Percentiles rank a stretch among this genome's conserved stretches.
phyloP scores from a whole-genome alignment of 2,113 vertebrate genomes.

The Rostratula benghalensis region DNA sequence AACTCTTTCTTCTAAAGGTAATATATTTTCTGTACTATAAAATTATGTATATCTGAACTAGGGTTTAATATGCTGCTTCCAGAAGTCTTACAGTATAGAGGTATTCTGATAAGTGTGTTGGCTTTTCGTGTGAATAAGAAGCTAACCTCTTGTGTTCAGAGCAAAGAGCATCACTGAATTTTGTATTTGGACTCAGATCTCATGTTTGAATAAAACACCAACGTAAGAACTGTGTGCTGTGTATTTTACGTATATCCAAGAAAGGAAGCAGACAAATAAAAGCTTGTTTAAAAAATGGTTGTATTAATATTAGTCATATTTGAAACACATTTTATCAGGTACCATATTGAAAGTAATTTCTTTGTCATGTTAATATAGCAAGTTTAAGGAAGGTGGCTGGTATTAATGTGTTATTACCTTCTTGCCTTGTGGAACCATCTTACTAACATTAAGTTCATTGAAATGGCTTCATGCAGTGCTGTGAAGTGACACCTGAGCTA shows the following conservation, averaged over 20 bases:
- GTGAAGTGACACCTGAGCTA: neutral
- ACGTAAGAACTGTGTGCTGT: neutral
- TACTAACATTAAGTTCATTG: neutral
- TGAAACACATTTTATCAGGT: neutral
- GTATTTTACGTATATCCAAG: neutral
- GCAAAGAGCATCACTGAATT: constrained; percentile 45
- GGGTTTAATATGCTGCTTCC: constrained; percentile 66
- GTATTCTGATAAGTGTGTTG: constrained; percentile 11
- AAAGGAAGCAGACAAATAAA: constrained; percentile 50
- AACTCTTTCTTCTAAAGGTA: constrained; percentile 73
- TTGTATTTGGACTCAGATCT: constrained; percentile 25
- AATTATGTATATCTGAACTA: constrained; percentile 58
- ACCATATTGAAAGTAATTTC: neutral
- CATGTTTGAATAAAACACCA: constrained; percentile 15
- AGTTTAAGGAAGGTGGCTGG: neutral
- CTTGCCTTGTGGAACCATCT: neutral
- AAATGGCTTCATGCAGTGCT: neutral
- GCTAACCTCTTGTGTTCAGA: constrained; percentile 33
- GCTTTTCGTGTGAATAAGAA: constrained; percentile 48
- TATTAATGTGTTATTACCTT: neutral
- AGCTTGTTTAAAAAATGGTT: constrained; percentile 2
- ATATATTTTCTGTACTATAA: constrained; percentile 77
- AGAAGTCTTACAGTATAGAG: constrained; percentile 23
- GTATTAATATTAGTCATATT: neutral
- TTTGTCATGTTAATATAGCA: neutral